These are phyloP conservation scores for Ericerus pela DNA, from an alignment of 1,140 invertebrate genomes.

Conservation along the genomic window DNA sequence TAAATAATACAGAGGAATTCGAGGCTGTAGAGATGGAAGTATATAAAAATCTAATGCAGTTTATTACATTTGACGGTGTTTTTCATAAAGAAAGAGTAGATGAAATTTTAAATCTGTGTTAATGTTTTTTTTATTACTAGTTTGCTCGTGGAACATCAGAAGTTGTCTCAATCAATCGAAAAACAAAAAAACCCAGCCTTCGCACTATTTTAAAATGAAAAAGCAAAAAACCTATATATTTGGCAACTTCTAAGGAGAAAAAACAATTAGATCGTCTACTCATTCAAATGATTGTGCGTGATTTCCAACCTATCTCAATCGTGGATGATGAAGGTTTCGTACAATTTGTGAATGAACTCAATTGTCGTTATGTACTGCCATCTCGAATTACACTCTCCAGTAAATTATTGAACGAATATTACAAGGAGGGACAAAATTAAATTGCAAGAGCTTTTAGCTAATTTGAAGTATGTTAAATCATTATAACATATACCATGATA, in stretches of 20 bases:
- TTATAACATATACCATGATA: too few species aligned
- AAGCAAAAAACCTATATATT: background rate
- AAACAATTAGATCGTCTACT: background rate
- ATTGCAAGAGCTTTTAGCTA: too few species aligned
- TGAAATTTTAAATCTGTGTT: background rate
- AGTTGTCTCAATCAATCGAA: background rate
- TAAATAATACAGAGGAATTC: background rate
- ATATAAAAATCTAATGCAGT: background rate
- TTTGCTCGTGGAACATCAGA: background rate
- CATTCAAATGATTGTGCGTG: background rate
- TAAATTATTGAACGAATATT: background rate
- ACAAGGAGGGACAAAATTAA: too few species aligned
- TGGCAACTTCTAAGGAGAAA: background rate
- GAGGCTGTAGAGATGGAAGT: background rate
- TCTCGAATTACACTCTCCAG: background rate
- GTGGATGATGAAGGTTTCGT: slow-evolving; percentile 7
- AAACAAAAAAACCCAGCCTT: background rate
- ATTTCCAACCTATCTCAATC: background rate
- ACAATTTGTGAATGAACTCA: background rate
- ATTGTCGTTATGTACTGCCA: background rate
- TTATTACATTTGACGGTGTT: background rate
- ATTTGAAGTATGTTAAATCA: too few species aligned
- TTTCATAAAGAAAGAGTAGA: background rate
- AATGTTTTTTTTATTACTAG: background rate
- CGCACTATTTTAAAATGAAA: background rate